Conservation (phyloP, 2,797 vertebrate genomes). For the Spinus pinus region DNA sequence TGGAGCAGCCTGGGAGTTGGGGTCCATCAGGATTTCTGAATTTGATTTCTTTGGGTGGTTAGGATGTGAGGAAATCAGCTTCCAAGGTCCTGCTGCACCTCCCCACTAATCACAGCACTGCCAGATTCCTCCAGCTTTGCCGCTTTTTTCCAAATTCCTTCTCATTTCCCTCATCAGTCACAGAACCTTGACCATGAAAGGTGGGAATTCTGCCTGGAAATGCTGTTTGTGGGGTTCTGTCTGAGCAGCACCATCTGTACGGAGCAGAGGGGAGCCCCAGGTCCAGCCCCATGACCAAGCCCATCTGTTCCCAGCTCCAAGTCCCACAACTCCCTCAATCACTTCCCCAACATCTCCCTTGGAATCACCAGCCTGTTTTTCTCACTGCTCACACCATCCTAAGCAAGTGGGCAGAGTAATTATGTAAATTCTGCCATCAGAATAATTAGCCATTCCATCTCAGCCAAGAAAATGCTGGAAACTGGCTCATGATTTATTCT, state of each 20-base stretch:
- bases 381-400: neutral
- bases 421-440: constrained; percentile 55
- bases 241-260: neutral
- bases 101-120: accelerated
- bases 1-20: neutral
- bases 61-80: neutral
- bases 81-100: neutral
- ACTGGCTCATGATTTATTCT: constrained; percentile 61
- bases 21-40: neutral
- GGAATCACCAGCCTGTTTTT: neutral
- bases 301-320: neutral
- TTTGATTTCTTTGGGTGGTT: neutral
- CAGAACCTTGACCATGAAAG: accelerated
- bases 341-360: neutral
- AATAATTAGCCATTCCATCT: constrained; percentile 46
- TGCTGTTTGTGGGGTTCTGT: accelerated
- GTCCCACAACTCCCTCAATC: neutral
- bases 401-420: constrained; percentile 1
- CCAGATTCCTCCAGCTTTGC: neutral
- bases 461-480: constrained; percentile 52
- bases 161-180: neutral
- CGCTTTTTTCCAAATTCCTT: neutral
- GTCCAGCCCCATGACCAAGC: neutral
- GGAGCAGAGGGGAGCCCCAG: neutral
- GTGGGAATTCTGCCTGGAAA: neutral